phyloP scores from a whole-genome alignment of 2,888 invertebrate species.

The Pristionchus japonicus region DNA sequence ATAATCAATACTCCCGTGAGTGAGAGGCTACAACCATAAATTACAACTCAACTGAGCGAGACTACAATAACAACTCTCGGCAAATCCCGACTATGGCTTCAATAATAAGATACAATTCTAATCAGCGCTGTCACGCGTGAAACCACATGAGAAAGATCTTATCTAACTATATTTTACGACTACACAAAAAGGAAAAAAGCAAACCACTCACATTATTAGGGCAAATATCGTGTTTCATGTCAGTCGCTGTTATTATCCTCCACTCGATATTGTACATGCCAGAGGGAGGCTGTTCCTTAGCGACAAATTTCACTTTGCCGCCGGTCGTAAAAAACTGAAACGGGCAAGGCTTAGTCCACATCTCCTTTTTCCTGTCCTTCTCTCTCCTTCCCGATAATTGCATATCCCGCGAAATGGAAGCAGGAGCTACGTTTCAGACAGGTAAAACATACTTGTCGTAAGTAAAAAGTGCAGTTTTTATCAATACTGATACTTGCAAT shows the following conservation, averaged over 20 bases:
- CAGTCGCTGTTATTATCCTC: not conserved
- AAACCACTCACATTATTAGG: not conserved
- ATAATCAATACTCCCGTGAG: not conserved
- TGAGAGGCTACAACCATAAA: not conserved
- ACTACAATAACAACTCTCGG: not conserved
- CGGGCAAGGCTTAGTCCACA: not conserved
- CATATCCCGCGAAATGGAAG: too few species aligned
- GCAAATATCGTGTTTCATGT: not conserved
- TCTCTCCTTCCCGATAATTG: too few species aligned
- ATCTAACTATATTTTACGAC: too few species aligned
- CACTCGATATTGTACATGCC: constrained; percentile 17
- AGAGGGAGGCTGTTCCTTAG: constrained; percentile 38
- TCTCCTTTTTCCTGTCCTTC: not conserved
- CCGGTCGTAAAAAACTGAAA: constrained; percentile 16
- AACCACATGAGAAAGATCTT: too few species aligned
- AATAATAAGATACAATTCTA: not conserved
- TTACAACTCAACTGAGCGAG: not conserved
- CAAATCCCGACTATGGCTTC: not conserved
- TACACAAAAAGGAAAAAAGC: not conserved
- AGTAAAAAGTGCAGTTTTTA: too few species aligned
- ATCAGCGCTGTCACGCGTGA: too few species aligned
- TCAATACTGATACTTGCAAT: too few species aligned
- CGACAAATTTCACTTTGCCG: not conserved
- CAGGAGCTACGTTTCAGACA: too few species aligned
- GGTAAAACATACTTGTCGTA: too few species aligned